Conservation (phyloP, 2,888 invertebrate genomes). For the Melinaea marsaeus region DNA sequence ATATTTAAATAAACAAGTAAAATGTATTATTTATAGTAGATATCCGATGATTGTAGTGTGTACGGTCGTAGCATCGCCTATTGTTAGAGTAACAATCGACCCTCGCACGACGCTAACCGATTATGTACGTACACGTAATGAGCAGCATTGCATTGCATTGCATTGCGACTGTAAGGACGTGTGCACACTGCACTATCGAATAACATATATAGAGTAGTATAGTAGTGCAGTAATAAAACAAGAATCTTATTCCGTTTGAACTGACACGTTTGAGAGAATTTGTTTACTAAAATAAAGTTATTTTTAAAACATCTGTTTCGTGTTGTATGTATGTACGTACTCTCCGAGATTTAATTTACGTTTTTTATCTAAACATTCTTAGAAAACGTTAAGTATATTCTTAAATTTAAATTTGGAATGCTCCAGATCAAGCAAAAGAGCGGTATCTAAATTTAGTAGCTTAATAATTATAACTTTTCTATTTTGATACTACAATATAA, state of each 20-base stretch:
- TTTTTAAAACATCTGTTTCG: conserved; percentile 1
- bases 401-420: not conserved
- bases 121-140: conserved; percentile 24
- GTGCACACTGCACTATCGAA: too few relatives aligned
- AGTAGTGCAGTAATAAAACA: too few relatives aligned
- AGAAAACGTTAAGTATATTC: not conserved
- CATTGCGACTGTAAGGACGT: not conserved
- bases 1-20: too few relatives aligned
- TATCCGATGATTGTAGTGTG: too few relatives aligned
- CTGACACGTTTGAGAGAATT: not conserved
- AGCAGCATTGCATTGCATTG: conserved; percentile 16
- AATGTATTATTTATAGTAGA: too few relatives aligned
- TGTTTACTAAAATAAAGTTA: conserved; percentile 1
- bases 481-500: too few relatives aligned
- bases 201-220: too few relatives aligned
- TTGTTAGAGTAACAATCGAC: conserved; percentile 28
- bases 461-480: too few relatives aligned
- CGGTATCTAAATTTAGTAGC: too few relatives aligned
- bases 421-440: too few relatives aligned
- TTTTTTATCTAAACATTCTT: not conserved
- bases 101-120: conserved; percentile 19
- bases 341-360: not conserved
- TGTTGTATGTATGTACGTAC: not conserved
- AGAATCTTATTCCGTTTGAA: too few relatives aligned
- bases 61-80: conserved; percentile 14